phyloP scores from a whole-genome alignment of 2,888 invertebrate species.

The Tiliacea aurago region DNA sequence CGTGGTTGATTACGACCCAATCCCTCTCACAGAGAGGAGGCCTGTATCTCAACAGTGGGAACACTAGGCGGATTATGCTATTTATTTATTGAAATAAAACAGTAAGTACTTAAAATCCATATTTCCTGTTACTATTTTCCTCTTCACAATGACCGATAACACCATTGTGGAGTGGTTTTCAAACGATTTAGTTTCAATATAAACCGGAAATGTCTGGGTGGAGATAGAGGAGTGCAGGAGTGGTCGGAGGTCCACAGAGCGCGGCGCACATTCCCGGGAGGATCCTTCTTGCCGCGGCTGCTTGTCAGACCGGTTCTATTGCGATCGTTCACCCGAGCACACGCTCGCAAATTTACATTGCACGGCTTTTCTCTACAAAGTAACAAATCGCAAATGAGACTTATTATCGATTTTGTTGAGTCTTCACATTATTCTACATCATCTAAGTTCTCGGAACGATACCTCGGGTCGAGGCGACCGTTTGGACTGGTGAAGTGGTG shows the following conservation, averaged over 20 bases:
- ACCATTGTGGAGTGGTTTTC: conserved; percentile 22
- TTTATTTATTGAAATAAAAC: conserved; percentile 9
- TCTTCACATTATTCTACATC: conserved; percentile 57
- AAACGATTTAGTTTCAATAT: conserved; percentile 65
- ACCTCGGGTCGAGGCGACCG: conserved; percentile 21
- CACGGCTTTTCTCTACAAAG: conserved; percentile 71
- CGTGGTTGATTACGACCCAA: too few species aligned
- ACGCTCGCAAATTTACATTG: conserved; percentile 80
- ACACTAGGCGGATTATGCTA: background rate
- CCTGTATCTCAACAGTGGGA: too few species aligned
- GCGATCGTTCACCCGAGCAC: conserved; percentile 86
- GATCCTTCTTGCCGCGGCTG: conserved; percentile 81
- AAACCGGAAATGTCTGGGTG: conserved; percentile 78
- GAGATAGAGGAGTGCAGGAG: conserved; percentile 69
- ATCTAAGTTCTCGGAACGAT: conserved; percentile 41
- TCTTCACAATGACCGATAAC: conserved; percentile 45
- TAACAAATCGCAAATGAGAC: conserved; percentile 67
- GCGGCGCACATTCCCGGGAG: conserved; percentile 79
- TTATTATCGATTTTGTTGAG: conserved; percentile 53
- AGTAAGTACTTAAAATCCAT: conserved; percentile 19
- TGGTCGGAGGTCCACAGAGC: conserved; percentile 49
- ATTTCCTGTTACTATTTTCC: conserved; percentile 55
- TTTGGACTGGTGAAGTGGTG: background rate
- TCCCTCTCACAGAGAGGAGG: too few species aligned
- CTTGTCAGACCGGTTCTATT: conserved; percentile 83